phyloP scores from a whole-genome alignment of 2,113 vertebrate genomes.

The Coturnix japonica region DNA sequence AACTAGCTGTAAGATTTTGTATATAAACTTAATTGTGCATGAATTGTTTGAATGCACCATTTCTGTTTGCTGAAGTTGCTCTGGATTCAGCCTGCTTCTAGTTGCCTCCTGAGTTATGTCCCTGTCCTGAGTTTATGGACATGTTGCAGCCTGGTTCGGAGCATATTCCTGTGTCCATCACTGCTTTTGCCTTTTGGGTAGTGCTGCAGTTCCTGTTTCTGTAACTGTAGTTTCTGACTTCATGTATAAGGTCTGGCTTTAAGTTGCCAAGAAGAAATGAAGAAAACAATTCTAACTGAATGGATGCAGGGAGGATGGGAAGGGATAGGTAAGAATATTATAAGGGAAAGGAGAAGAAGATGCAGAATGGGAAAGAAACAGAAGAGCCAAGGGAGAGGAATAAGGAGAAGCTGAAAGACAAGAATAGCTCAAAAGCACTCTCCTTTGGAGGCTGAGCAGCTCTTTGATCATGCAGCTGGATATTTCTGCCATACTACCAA shows the following conservation, averaged over 20 bases:
- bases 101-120: background rate
- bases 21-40: background rate
- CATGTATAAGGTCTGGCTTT: background rate
- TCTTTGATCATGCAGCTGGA: background rate
- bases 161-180: background rate
- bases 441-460: background rate
- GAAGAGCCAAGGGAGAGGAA: background rate
- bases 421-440: background rate
- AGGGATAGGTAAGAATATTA: background rate
- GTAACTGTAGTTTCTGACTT: background rate
- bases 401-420: background rate
- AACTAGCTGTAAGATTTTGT: background rate
- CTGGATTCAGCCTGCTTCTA: background rate
- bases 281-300: background rate
- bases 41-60: background rate
- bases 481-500: background rate
- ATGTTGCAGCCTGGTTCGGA: background rate
- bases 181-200: background rate
- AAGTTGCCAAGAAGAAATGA: background rate
- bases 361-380: background rate
- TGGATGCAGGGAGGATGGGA: background rate
- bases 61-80: background rate
- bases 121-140: background rate
- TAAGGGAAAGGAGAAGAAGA: background rate
- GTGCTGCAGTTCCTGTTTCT: background rate